Percentiles rank a stretch among this genome's conserved stretches.
phyloP scores from a whole-genome alignment of 2,888 invertebrate genomes.

The Gortyna flavago region DNA sequence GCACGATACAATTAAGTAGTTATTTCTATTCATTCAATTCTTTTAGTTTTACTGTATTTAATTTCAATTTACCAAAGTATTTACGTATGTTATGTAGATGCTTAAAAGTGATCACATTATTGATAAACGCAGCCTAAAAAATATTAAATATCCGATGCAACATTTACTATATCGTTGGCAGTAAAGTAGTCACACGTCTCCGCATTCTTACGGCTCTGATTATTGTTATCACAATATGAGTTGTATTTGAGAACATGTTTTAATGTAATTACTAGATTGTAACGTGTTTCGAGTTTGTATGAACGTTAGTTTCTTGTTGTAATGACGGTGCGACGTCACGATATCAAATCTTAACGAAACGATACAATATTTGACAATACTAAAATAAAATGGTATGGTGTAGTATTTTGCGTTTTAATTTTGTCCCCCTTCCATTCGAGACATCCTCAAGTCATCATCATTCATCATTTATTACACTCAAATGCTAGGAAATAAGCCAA shows the following conservation, averaged over 20 bases:
- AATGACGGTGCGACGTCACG: conserved; percentile 40
- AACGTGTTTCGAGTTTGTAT: conserved; percentile 29
- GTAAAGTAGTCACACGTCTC: conserved; percentile 34
- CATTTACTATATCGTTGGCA: conserved; percentile 41
- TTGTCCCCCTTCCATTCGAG: not conserved
- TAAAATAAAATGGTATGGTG: conserved; percentile 87
- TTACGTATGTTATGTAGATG: conserved; percentile 72
- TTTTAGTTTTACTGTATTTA: conserved; percentile 80
- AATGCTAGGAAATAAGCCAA: no score
- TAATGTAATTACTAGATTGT: conserved; percentile 24
- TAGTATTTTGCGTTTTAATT: conserved; percentile 73
- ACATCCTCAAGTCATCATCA: not conserved
- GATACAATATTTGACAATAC: conserved; percentile 85
- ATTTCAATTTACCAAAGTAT: conserved; percentile 87
- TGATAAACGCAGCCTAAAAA: conserved; percentile 39
- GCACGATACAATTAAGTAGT: conserved; percentile 53
- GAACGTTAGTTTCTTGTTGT: conserved; percentile 33
- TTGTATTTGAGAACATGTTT: conserved; percentile 42
- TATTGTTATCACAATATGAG: conserved; percentile 51
- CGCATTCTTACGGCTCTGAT: conserved; percentile 45
- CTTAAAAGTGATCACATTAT: conserved; percentile 47
- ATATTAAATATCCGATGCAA: conserved; percentile 40
- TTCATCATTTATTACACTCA: not conserved
- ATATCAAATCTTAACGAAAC: conserved; percentile 53
- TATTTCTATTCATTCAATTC: conserved; percentile 67